Base-by-base conservation (phyloP, 2,888 invertebrate genomes). In the Campoplex capitator region DNA sequence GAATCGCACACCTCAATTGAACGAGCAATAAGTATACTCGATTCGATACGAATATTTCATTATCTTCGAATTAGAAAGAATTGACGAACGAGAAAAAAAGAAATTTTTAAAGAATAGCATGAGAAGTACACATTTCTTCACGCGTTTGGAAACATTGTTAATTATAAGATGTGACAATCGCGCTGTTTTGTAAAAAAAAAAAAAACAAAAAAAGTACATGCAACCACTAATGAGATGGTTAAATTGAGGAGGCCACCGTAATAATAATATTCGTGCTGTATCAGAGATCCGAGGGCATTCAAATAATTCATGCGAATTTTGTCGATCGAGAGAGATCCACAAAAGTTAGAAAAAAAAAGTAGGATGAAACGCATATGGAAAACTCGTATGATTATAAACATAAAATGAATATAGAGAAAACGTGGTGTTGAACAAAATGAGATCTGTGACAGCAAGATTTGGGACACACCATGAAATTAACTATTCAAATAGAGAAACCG, bases 391-490 rank as follows among this genome's bases (percentile, higher is more conserved):
- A 32, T 13, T 32, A 16, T 16, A 48, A 54, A 18, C 67, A 58
- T 70, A 51, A 65, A 77, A 70, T 28, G 54, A 51, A 23, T 28
- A 48, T 74, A 79, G 74, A 74, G 65, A 80, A 83, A 74, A 71
- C 70, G 71, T 85, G 80, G 74, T 67, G 38, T 65, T 38, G 42
- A 18, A 85, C 23, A 76, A n/a, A 45, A 62, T 74, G 65, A 65
- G 38, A 70, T 23, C 45, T 6, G 71, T 56, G 45, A 54, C 32
- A 62, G 32, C 74, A 35, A 56, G 84, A 77, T 83, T 89, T 89
- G 89, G 88, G 88, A 89, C 90, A 90, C 89, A 88, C 84, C 90
- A 67, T 89, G 88, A 89, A 85, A 75, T 68, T 70, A 79, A 86
- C 77, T 80, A 86, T 86, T 87, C 65, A 68, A 84, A 86, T 89